Base-by-base conservation (phyloP, 2,888 invertebrate genomes). In the Leptinotarsa juncta region DNA sequence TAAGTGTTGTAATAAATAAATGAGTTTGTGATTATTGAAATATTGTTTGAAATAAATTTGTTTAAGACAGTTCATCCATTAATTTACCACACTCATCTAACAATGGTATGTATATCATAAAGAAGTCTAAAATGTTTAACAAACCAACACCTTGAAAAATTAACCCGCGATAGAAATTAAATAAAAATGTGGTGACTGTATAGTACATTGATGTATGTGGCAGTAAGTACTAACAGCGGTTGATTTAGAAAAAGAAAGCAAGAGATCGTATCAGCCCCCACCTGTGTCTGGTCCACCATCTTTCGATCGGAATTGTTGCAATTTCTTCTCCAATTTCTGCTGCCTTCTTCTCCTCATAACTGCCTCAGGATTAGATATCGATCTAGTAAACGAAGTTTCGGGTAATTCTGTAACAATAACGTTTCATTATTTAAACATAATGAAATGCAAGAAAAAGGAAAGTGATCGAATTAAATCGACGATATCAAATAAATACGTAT, bases 331-430 rank as follows among this genome's bases (percentile, higher is more conserved):
- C 71, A 99, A 91, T 87, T 98, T 98, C 88, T 98, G 97, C 85
- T 99, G 98, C 32, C 99, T 90, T 71, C 98, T 91, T 69, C 98
- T 93, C 78, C 98, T 92, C 99, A 99, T 99, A 82, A 99, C 99
- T 77, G 98, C 98, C 90, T 99, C 99, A 3, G 99, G 99, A 90
- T 99, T 99, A 79, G 98, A 99, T 87, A 99, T 99, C 83, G 98
- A 98, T 84, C 99, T 92, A 67, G 99, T 99, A 89, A 99, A 99
- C 83, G 97, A 98, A 70, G 98, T 98, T 89, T 99, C 98, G 42
- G 99, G 99, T 82, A 99, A 89, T 90, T 98, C 98, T 93, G 89
- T 51, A 87, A 87, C 79, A 78, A 76, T 82, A 71, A 83, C 70
- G 79, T 74, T 72, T 65, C 32, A 72, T 71, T 62, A 50, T 53